phyloP scores from a whole-genome alignment of 2,888 invertebrate species.

The Macrosoma leucophasiata region DNA sequence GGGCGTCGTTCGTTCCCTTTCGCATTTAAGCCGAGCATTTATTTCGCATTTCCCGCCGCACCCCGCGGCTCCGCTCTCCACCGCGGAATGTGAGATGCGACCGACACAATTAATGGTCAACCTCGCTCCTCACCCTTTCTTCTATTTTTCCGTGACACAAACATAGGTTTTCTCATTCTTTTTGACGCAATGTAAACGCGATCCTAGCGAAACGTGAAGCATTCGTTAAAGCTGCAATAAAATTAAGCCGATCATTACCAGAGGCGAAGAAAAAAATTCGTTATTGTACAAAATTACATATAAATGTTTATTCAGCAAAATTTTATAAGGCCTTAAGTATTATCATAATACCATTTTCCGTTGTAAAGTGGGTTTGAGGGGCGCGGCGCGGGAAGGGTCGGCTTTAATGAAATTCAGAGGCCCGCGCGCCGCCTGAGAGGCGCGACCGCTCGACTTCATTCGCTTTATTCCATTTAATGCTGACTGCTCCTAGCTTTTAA shows the following conservation, averaged over 20 bases:
- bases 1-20: constrained; percentile 66
- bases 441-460: constrained; percentile 70
- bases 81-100: constrained; percentile 45
- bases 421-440: constrained; percentile 38
- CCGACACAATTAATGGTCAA: constrained; percentile 60
- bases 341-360: constrained; percentile 73
- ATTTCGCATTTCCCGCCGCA: constrained; percentile 69
- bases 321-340: constrained; percentile 71
- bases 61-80: constrained; percentile 48
- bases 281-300: constrained; percentile 64
- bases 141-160: constrained; percentile 33
- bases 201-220: not conserved
- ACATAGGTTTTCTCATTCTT: constrained; percentile 23
- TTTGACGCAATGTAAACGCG: not conserved
- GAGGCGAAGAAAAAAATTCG: constrained; percentile 33
- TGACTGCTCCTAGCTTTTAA: constrained; percentile 76
- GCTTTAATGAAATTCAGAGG: constrained; percentile 72
- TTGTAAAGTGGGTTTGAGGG: constrained; percentile 71
- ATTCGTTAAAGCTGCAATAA: constrained; percentile 25
- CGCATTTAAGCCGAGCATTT: constrained; percentile 71
- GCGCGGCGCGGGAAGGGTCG: constrained; percentile 50
- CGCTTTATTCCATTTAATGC: constrained; percentile 75
- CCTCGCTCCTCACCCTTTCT: constrained; percentile 40
- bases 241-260: constrained; percentile 32
- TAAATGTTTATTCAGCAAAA: constrained; percentile 68